Evolutionary conservation across 1,140 invertebrate genomes (phyloP), one percentile per base, ranked within the genome.

Genomic region (Listronotus bonariensis): DNA sequence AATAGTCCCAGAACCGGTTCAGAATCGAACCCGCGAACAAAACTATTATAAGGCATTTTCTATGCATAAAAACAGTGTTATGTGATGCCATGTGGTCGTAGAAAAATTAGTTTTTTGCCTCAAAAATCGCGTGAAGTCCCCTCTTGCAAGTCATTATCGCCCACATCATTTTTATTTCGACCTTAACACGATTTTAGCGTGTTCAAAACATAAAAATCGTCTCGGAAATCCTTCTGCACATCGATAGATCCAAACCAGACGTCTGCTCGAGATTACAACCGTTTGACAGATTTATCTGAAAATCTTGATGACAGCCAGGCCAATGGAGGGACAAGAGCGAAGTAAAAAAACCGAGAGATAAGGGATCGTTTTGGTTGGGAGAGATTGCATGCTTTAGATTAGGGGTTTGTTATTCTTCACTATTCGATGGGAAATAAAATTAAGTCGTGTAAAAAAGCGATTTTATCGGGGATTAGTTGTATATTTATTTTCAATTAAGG

Each of bases 291-390:
- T 53, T 62, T 62, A 62, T 62, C 59, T 62, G 20, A 20, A n/a
- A 36, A 62, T 62, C 59, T 62, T 40, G 59, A 34, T 62, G 59
- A 62, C 51, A 49, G 59, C 40, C 59, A 45, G 48, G 49, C 38
- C 49, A 42, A 43, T 60, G 46, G 58, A 15, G 49, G 45, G 34
- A 20, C 26, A 12, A 52, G 26, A 12, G 41, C 49, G 49, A 52
- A 53, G 38, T 48, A 40, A 53, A 17, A 45, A 62, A 62, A 59
- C 11, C 34, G 52, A 12, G 8, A 62, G 59, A 62, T 62, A 62
- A 62, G 59, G 48, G 49, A 62, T 62, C 59, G 41, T 62, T 62
- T 53, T 62, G 52, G 59, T 62, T 62, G 43, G 41, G 34, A 53
- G 48, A 62, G 59, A 62, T 62, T 62, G 59, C 59, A 53, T 53